Base-by-base conservation (phyloP, 2,797 vertebrate species). In the Eupleurogrammus muticus region DNA sequence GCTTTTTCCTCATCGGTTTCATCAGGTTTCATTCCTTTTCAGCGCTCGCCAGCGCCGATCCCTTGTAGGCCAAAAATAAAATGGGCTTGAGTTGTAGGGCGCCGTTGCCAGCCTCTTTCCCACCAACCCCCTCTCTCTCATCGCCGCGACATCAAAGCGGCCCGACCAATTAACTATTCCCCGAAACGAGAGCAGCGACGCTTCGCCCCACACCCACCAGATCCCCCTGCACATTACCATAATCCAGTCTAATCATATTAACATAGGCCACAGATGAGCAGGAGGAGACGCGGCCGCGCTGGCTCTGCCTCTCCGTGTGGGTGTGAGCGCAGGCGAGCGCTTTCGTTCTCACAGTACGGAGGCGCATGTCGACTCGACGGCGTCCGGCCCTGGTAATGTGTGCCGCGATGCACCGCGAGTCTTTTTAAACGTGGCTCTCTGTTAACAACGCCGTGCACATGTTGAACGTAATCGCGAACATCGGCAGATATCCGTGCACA, bases 231-330 rank as follows among this genome's bases (percentile, higher is more conserved):
- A 89, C 89, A 92, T 93, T 93, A 92, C 76, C 92, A 94, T 94
- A 94, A 93, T 94, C 93, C 92, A 84, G 86, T 80, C 91, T 94
- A 93, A 94, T 93, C 92, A 92, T 91, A 91, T 93, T 91, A 92
- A 80, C 88, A 82, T 83, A 74, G 88, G 88, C 87, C 85, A 73
- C 85, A 89, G 81, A 91, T 89, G 88, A 92, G 87, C 85, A 64
- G 84, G 79, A 80, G 89, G 80, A 85, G 87, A 75, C 87, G 47
- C 35, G 70, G 74, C 79, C 70, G 84, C 78, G 77, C 57, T 9
- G 66, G 70, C 68, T 76, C 72, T 28, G 56, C 54, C 70, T 79
- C 67, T 68, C 34, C 53, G 60, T 52, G 77, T 55, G 72, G 63
- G 55, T 70, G 79, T 72, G 70, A 66, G 73, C 56, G 63, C 79